Conservation (phyloP, 2,888 invertebrate genomes). For the Dolichomitus sp. region DNA sequence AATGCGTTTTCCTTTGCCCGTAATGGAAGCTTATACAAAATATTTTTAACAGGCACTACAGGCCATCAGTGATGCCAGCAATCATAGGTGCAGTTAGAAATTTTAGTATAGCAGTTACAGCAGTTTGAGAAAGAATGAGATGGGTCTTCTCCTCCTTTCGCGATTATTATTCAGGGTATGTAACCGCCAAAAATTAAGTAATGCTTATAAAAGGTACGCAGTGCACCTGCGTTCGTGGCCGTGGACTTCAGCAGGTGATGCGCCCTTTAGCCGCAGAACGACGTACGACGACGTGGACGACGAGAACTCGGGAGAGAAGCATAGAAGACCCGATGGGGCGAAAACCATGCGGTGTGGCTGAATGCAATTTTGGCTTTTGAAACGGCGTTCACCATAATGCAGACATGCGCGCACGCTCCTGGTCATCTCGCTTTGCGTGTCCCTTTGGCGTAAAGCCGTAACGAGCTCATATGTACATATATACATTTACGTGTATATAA, state of each 20-base stretch:
- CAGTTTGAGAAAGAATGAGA: neutral
- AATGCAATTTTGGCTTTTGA: conserved; percentile 55
- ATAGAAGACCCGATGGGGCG: conserved; percentile 3
- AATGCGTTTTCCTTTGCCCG: no score
- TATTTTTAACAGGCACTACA: no score
- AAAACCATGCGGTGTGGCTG: conserved; percentile 13
- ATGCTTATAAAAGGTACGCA: conserved; percentile 72
- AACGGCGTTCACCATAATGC: conserved; percentile 30
- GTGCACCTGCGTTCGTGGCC: conserved; percentile 74
- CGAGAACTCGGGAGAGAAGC: conserved; percentile 8
- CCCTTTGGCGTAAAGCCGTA: conserved; percentile 68
- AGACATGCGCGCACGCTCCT: conserved; percentile 42
- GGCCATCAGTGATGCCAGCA: no score
- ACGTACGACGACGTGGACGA: conserved; percentile 46
- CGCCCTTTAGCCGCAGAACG: conserved; percentile 56
- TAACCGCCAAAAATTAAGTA: conserved; percentile 79
- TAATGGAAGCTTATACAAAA: no score
- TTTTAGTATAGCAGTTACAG: neutral
- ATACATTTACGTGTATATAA: neutral
- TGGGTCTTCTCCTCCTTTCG: conserved; percentile 23
- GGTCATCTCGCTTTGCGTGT: conserved; percentile 72
- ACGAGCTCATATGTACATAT: conserved; percentile 59
- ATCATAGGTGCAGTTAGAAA: neutral
- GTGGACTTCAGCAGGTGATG: conserved; percentile 77
- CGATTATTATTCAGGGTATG: conserved; percentile 76